Base-by-base conservation (phyloP, 1,140 invertebrate species). In the Xylocopa sonorina region DNA sequence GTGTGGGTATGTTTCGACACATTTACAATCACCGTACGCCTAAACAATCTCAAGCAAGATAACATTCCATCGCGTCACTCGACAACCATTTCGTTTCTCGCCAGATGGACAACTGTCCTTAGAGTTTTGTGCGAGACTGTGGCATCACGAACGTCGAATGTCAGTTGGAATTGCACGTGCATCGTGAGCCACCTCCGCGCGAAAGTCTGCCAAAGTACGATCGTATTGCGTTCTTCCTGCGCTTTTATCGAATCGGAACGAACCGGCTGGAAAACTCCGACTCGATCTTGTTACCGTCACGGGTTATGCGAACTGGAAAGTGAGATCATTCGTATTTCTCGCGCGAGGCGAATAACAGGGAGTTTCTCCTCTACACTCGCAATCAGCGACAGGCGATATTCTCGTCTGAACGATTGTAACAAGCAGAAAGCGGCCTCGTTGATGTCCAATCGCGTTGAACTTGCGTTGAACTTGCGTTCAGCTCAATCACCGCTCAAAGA, bases 241-340 rank as follows among this genome's bases (percentile, higher is more conserved):
- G 55, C 57, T 62, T 62, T 72, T 71, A 71, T 78, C 75, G 75
- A 78, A 34, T 62, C 43, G 66, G 51, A 62, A 32, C 53, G 66
- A 77, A 60, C 43, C 75, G 34, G 55, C 46, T 48, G 55, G 75
- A 75, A 75, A 75, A 64, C 38, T 75, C 50, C 24, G 32, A n/a
- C 29, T 16, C 62, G 62, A 75, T 66, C 62, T 81, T 63, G 73
- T 81, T 77, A 76, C 67, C 71, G 50, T 50, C 43, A 27, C 43
- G 38, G 32, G 55, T 62, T 57, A 62, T 53, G 38, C 57, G 24
- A 55, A 29, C 60, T 78, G 80, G 81, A 83, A 83, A 83, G 53
- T n/a, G 69, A 58, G 68, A 73, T 71, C 80, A 48, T 58, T 18
- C 48, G 24, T 66, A 46, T 46, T 63, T 69, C 38, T n/a, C 50